Evolutionary conservation across 2,888 invertebrate genomes (phyloP).

Genomic region (Lycaena phlaeas): DNA sequence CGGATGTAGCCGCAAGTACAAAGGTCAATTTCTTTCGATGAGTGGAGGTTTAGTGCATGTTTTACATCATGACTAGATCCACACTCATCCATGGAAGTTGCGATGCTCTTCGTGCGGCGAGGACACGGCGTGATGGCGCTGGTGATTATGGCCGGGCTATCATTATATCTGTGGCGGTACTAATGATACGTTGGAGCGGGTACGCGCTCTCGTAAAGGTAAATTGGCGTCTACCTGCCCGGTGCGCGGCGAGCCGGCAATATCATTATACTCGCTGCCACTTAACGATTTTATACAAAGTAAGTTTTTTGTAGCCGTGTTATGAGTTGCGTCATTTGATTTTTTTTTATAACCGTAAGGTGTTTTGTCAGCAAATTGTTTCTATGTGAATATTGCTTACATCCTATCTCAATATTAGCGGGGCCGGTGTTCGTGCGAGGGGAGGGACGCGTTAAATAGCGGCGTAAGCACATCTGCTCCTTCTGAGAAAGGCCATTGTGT

Average conservation of each 20-base stretch:
- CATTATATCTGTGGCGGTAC: slow-evolving; percentile 45
- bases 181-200: slow-evolving; percentile 63
- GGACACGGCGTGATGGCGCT: slow-evolving; percentile 34
- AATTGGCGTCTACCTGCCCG: slow-evolving; percentile 50
- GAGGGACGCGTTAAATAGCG: slow-evolving; percentile 48
- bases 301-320: slow-evolving; percentile 40
- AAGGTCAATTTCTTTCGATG: slow-evolving; percentile 77
- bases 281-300: slow-evolving; percentile 45
- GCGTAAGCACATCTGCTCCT: slow-evolving; percentile 65
- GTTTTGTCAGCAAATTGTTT: slow-evolving; percentile 5
- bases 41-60: slow-evolving; percentile 85
- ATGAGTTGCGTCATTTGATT: slow-evolving; percentile 14
- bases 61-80: slow-evolving; percentile 82
- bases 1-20: slow-evolving; percentile 30
- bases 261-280: slow-evolving; percentile 50
- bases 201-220: slow-evolving; percentile 39
- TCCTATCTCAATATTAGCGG: slow-evolving; percentile 28
- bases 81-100: slow-evolving; percentile 84
- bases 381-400: slow-evolving; percentile 10
- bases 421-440: slow-evolving; percentile 31
- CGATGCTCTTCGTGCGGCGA: slow-evolving; percentile 53
- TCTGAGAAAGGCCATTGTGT: slow-evolving; percentile 68
- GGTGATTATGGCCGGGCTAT: slow-evolving; percentile 49
- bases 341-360: slow-evolving; percentile 1
- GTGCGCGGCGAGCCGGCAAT: slow-evolving; percentile 40